Evolutionary conservation across 2,888 invertebrate genomes (phyloP).

Genomic region (Adineta ricciae): DNA sequence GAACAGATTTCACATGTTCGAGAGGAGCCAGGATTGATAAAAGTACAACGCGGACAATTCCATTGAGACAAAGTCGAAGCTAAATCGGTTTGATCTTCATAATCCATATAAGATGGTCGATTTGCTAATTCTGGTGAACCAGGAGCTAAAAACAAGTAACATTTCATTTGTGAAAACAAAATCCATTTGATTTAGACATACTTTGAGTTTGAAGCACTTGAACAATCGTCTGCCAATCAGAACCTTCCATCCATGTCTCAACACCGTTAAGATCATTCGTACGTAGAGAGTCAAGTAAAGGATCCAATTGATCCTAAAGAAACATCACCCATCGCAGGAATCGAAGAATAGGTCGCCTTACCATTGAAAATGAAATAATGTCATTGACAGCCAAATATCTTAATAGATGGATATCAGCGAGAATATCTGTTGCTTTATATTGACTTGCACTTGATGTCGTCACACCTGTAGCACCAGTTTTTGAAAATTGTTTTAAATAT

Average conservation of each 20-base stretch:
- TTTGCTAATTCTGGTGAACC: background rate
- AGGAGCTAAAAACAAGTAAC: background rate
- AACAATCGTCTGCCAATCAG: slow-evolving; percentile 72
- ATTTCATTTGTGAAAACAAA: background rate
- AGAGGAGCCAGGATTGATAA: slow-evolving; percentile 68
- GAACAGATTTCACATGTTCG: slow-evolving; percentile 77
- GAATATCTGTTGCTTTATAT: slow-evolving; percentile 59
- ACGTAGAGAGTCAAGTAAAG: slow-evolving; percentile 68
- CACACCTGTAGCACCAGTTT: background rate
- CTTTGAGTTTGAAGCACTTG: slow-evolving; percentile 51
- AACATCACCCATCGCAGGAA: slow-evolving; percentile 21
- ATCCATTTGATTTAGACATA: slow-evolving; percentile 34
- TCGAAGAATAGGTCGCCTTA: slow-evolving; percentile 23
- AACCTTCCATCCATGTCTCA: slow-evolving; percentile 63
- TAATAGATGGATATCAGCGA: slow-evolving; percentile 86
- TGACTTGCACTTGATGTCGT: background rate
- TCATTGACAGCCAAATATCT: slow-evolving; percentile 83
- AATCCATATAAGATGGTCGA: slow-evolving; percentile 36
- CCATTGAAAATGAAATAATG: slow-evolving; percentile 59
- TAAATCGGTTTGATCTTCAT: slow-evolving; percentile 37
- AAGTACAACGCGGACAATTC: slow-evolving; percentile 89
- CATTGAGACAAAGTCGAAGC: slow-evolving; percentile 57
- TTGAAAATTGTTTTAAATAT: background rate
- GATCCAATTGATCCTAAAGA: slow-evolving; percentile 61
- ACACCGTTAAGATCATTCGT: slow-evolving; percentile 63